These are phyloP conservation scores for Nasonia oneida DNA, from an alignment of 2,888 invertebrate species.

Conservation along the genomic window DNA sequence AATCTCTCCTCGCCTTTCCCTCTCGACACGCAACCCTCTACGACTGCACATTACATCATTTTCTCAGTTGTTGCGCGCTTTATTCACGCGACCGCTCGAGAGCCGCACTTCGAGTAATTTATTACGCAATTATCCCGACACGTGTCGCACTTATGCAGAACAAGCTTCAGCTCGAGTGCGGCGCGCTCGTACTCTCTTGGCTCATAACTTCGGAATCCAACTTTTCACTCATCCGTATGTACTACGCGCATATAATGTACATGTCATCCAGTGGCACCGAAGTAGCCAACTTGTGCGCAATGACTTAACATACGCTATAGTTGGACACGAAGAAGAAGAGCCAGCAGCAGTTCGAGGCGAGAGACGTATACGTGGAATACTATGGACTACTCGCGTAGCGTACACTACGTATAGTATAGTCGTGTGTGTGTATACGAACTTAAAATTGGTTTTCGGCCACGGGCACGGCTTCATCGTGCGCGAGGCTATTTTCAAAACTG, in stretches of 20 bases:
- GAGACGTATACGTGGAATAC: neutral
- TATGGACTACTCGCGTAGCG: neutral
- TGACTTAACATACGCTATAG: neutral
- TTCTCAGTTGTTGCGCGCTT: neutral
- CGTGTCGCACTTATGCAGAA: constrained; percentile 42
- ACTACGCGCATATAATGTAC: too few species aligned
- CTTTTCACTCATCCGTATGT: neutral
- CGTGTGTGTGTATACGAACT: constrained; percentile 15
- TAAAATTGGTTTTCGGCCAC: constrained; percentile 36
- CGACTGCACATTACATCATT: constrained; percentile 24
- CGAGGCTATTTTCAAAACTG: constrained; percentile 45
- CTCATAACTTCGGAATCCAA: neutral
- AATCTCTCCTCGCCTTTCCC: neutral
- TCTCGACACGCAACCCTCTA: neutral
- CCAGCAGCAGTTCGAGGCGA: neutral
- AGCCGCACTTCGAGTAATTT: constrained; percentile 45
- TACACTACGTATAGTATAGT: neutral
- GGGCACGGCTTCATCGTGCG: neutral
- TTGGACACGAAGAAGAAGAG: neutral
- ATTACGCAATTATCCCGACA: constrained; percentile 50
- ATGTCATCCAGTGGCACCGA: too few species aligned
- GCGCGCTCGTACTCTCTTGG: neutral
- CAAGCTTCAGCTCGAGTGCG: constrained; percentile 8
- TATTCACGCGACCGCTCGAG: neutral
- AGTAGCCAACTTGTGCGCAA: neutral